Conservation (phyloP, 2,888 invertebrate genomes). For the Onchidella celtica region DNA sequence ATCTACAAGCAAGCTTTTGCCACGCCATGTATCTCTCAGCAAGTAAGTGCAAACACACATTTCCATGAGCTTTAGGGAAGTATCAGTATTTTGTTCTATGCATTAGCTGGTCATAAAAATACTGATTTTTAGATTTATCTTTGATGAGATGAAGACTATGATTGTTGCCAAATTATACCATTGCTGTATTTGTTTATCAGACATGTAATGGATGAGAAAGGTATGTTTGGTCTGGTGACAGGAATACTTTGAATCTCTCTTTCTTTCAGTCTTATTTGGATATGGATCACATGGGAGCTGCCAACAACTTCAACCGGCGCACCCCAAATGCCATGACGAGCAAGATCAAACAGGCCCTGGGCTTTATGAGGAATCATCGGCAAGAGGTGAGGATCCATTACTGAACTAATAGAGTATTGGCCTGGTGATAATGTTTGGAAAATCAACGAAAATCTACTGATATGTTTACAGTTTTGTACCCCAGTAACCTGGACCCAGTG, state of each 20-base stretch:
- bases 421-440: not conserved
- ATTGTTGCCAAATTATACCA: too few species aligned
- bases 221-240: too few species aligned
- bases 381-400: slow-evolving; percentile 85
- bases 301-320: slow-evolving; percentile 56
- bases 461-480: too few species aligned
- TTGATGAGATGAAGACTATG: too few species aligned
- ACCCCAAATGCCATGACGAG: slow-evolving; percentile 69
- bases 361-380: slow-evolving; percentile 97
- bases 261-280: slow-evolving; percentile 57
- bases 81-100: too few species aligned
- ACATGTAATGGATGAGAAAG: too few species aligned
- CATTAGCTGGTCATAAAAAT: too few species aligned
- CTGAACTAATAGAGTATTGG: not conserved
- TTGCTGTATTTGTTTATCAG: too few species aligned
- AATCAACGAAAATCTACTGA: too few species aligned
- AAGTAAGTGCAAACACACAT: slow-evolving; percentile 83
- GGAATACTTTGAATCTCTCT: not conserved
- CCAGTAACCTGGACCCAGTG: too few species aligned
- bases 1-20: slow-evolving; percentile 96
- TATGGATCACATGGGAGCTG: slow-evolving; percentile 62
- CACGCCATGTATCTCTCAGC: slow-evolving; percentile 90
- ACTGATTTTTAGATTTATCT: too few species aligned
- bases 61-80: too few species aligned
- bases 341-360: slow-evolving; percentile 96